phyloP scores from a whole-genome alignment of 1,140 invertebrate genomes.

The Drosophila pallidifrons region DNA sequence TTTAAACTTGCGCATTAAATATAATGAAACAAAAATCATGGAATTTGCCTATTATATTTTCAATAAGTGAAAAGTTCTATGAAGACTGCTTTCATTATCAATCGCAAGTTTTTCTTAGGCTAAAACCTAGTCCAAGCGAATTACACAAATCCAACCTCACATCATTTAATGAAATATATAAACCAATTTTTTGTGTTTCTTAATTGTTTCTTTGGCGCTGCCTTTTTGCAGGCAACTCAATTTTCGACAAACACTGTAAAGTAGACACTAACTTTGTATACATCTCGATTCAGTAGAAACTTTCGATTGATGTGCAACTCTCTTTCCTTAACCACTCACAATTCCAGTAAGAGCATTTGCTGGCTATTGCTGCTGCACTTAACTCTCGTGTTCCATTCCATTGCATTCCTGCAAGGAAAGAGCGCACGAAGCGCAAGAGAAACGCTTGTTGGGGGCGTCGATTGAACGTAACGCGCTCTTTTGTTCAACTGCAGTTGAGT shows the following conservation, averaged over 20 bases:
- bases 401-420: slow-evolving; percentile 18
- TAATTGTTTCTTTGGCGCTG: too few relatives aligned
- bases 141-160: too few relatives aligned
- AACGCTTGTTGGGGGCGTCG: background rate
- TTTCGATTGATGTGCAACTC: slow-evolving; percentile 1
- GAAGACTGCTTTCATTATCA: too few relatives aligned
- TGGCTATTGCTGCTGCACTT: background rate
- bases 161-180: too few relatives aligned
- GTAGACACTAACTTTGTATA: slow-evolving; percentile 34
- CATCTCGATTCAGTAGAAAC: slow-evolving; percentile 11
- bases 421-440: background rate
- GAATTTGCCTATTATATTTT: too few relatives aligned
- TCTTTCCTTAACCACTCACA: background rate
- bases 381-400: slow-evolving; percentile 27
- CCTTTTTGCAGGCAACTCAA: slow-evolving; percentile 41
- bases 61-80: too few relatives aligned
- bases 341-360: slow-evolving; percentile 39
- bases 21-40: too few relatives aligned
- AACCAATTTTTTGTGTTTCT: too few relatives aligned
- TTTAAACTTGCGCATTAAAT: too few relatives aligned
- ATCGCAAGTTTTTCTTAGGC: too few relatives aligned
- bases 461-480: slow-evolving; percentile 4
- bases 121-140: too few relatives aligned
- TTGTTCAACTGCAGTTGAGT: slow-evolving; percentile 26
- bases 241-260: slow-evolving; percentile 50